Conservation (phyloP, 2,113 vertebrate genomes). For the Progne subis region DNA sequence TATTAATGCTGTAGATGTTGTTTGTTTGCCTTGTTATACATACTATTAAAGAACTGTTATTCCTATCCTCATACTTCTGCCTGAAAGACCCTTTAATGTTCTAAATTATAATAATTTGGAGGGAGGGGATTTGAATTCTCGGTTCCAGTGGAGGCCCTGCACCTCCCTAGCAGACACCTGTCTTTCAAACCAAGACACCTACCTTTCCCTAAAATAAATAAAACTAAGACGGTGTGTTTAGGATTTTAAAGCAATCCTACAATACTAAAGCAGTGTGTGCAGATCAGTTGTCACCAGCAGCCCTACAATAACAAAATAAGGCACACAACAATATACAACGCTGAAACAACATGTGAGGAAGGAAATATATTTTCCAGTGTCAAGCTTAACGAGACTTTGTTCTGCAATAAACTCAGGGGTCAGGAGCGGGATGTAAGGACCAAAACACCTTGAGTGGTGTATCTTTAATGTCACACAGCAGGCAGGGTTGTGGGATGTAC, state of each 20-base stretch:
- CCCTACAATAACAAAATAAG: conserved; percentile 41
- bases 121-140: too few relatives aligned
- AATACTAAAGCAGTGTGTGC: background rate
- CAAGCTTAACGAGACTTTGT: background rate
- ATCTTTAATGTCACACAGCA: background rate
- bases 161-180: too few relatives aligned
- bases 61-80: too few relatives aligned
- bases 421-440: background rate
- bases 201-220: conserved; percentile 56
- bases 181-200: too few relatives aligned
- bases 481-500: background rate
- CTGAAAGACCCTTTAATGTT: too few relatives aligned
- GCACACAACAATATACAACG: background rate
- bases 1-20: too few relatives aligned
- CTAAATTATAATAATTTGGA: too few relatives aligned
- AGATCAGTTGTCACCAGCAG: conserved; percentile 51
- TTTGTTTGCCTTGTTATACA: too few relatives aligned
- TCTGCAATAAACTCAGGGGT: background rate
- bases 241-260: conserved; percentile 15
- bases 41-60: too few relatives aligned
- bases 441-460: background rate
- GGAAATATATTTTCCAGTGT: conserved; percentile 18
- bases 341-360: background rate
- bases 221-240: background rate
- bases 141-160: too few relatives aligned